phyloP scores from a whole-genome alignment of 2,888 invertebrate species.

The Esperia sulphurella region DNA sequence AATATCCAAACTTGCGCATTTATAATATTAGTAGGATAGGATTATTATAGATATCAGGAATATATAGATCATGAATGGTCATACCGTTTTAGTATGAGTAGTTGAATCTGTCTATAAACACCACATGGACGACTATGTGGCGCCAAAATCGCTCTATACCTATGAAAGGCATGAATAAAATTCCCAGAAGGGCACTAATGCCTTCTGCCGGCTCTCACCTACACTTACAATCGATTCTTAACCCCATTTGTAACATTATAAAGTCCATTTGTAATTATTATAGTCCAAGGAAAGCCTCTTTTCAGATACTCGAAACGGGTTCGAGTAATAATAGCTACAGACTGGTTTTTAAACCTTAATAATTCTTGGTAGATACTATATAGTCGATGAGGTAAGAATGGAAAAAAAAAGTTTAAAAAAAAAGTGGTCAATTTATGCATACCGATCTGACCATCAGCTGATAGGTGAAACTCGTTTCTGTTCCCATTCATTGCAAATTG shows the following conservation, averaged over 20 bases:
- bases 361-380: not conserved
- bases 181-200: not conserved
- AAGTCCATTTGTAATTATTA: not conserved
- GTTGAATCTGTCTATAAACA: too few species aligned
- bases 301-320: not conserved
- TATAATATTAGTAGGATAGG: too few species aligned
- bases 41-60: too few species aligned
- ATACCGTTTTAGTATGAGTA: too few species aligned
- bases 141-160: not conserved
- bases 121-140: not conserved
- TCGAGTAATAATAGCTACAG: not conserved
- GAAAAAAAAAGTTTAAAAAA: not conserved
- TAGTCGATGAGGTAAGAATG: slow-evolving; percentile 4
- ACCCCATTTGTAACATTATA: not conserved
- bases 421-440: slow-evolving; percentile 6
- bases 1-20: too few species aligned
- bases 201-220: not conserved
- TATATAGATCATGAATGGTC: too few species aligned
- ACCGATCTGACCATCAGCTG: slow-evolving; percentile 3
- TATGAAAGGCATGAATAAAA: not conserved
- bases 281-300: not conserved
- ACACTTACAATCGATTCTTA: not conserved
- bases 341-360: not conserved
- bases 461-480: slow-evolving; percentile 7
- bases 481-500: slow-evolving; percentile 2